Percentiles rank a stretch among this genome's conserved stretches.
Evolutionary conservation across 2,113 vertebrate genomes (phyloP).

Genomic region (Craseonycteris thonglongyai): DNA sequence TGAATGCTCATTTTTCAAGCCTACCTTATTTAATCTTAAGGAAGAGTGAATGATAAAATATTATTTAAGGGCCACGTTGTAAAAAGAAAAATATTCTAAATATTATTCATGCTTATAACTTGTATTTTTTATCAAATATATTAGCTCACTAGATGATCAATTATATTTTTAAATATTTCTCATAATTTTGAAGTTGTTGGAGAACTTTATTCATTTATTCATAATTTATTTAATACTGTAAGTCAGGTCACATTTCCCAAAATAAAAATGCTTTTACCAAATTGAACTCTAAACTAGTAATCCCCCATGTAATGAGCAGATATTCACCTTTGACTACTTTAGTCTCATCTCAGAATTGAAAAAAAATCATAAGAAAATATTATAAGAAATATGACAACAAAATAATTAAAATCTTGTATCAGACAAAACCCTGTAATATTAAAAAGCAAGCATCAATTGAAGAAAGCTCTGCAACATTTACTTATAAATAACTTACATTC

Average conservation of each 20-base stretch:
- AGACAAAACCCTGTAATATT: not conserved
- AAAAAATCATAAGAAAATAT: not conserved
- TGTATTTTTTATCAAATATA: not conserved
- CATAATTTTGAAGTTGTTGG: not conserved
- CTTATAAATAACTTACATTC: not conserved
- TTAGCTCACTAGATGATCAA: not conserved
- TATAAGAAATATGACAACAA: not conserved
- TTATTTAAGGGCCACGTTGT: not conserved
- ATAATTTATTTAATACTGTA: not conserved
- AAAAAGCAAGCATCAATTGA: not conserved
- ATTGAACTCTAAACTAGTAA: not conserved
- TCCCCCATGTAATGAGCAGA: not conserved
- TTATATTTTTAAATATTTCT: not conserved
- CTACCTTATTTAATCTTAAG: not conserved
- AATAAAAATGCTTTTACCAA: not conserved
- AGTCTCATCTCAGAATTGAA: not conserved
- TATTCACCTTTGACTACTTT: not conserved
- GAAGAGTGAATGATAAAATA: not conserved
- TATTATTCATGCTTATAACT: not conserved
- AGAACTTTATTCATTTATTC: not conserved
- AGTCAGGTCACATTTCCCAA: not conserved
- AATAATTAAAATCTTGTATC: not conserved
- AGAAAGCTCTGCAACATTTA: not conserved
- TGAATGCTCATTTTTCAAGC: not conserved
- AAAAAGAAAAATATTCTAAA: not conserved